Percentiles rank a stretch among this genome's conserved stretches.
Evolutionary conservation across 2,888 invertebrate species (phyloP).

Genomic region (Tipula lateralis): DNA sequence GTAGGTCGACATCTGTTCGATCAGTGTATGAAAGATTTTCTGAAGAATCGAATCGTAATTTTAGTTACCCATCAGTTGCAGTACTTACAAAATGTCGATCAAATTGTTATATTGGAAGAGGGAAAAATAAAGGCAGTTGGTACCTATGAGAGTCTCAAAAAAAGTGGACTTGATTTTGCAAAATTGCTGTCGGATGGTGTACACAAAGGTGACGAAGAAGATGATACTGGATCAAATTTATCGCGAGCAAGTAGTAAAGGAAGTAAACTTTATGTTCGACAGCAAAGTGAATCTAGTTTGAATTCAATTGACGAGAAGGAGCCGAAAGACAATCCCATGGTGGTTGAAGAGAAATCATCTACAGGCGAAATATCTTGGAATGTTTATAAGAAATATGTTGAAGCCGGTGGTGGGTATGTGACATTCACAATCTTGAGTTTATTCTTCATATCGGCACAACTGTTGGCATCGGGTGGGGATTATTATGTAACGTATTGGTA

Average conservation of each 20-base stretch:
- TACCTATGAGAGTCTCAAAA: conserved; percentile 65
- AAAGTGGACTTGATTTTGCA: conserved; percentile 73
- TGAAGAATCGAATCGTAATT: conserved; percentile 64
- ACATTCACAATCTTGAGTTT: conserved; percentile 56
- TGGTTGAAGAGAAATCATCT: conserved; percentile 51
- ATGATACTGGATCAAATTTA: neutral
- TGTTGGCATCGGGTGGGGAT: conserved; percentile 67
- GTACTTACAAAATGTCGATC: conserved; percentile 59
- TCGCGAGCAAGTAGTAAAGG: neutral
- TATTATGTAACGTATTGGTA: conserved; percentile 76
- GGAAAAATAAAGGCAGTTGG: conserved; percentile 54
- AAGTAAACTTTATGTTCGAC: conserved; percentile 37
- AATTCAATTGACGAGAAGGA: conserved; percentile 28
- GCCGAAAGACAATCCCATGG: conserved; percentile 37
- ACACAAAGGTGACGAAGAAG: neutral
- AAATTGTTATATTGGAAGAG: conserved; percentile 34
- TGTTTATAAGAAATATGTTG: conserved; percentile 66
- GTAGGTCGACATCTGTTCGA: conserved; percentile 79
- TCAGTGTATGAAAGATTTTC: conserved; percentile 46
- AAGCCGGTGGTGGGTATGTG: conserved; percentile 64
- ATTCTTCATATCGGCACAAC: conserved; percentile 63
- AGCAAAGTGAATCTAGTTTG: conserved; percentile 38
- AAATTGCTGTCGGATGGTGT: conserved; percentile 56
- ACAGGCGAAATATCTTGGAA: conserved; percentile 43
- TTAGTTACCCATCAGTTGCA: conserved; percentile 75